A percentile compares a stretch with the other conserved stretches of the same genome.
phyloP scores from a whole-genome alignment of 2,113 vertebrate genomes.

The Ramphastos sulfuratus region DNA sequence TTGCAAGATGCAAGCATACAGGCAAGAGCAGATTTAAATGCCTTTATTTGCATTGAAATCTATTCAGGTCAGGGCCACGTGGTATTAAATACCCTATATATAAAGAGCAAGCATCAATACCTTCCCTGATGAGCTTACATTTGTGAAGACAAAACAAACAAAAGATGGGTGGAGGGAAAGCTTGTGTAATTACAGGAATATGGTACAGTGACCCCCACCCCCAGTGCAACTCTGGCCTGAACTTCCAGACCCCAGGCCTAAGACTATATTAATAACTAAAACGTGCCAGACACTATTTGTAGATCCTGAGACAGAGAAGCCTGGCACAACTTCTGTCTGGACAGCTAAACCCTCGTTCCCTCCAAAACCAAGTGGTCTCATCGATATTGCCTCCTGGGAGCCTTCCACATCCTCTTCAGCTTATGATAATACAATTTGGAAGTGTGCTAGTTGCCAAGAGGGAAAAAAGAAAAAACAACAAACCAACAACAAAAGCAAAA shows the following conservation, averaged over 20 bases:
- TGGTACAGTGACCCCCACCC: background rate
- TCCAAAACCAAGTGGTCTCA: background rate
- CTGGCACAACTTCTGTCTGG: background rate
- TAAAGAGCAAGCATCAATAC: slow-evolving; percentile 17
- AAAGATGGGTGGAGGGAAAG: background rate
- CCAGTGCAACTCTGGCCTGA: background rate
- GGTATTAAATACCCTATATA: background rate
- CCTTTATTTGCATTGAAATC: slow-evolving; percentile 8
- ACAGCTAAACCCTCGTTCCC: background rate
- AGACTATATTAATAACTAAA: slow-evolving; percentile 13
- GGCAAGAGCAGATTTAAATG: background rate
- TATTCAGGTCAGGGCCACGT: background rate
- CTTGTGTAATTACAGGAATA: background rate
- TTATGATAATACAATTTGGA: background rate
- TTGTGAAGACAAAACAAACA: slow-evolving; percentile 14
- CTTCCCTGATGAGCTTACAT: background rate
- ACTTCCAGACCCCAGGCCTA: background rate
- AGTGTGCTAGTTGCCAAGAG: background rate
- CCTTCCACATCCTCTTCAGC: background rate
- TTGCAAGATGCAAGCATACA: background rate
- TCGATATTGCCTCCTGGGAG: background rate
- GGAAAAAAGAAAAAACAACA: background rate
- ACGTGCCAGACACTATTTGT: background rate
- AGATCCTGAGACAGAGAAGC: background rate
- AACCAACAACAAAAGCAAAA: background rate